Conservation (phyloP, 2,113 vertebrate species). For the Leucopsar rothschildi region DNA sequence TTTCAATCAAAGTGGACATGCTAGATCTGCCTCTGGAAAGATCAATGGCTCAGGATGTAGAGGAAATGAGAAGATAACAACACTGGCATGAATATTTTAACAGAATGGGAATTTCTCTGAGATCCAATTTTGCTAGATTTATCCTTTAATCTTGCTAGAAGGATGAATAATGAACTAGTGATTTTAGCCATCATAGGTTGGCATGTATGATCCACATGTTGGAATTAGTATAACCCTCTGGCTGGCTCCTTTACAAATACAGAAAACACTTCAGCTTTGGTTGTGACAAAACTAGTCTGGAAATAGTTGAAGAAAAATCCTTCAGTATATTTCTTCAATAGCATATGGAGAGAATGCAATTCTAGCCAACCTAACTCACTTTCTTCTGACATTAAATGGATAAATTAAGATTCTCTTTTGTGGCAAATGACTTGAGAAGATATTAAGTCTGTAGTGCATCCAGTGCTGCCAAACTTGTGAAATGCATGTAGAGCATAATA, state of each 20-base stretch:
- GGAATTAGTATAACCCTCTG: neutral
- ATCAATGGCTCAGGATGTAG: neutral
- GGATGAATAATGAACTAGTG: neutral
- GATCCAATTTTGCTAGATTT: neutral
- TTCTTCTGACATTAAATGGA: neutral
- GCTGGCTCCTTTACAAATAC: neutral
- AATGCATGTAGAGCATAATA: neutral
- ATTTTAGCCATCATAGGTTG: fast-evolving
- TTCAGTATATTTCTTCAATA: neutral
- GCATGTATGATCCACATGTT: neutral
- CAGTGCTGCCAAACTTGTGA: neutral
- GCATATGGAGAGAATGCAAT: neutral
- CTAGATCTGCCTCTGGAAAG: neutral
- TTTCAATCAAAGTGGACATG: neutral
- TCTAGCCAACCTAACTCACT: neutral
- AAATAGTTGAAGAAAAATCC: neutral
- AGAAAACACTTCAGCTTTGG: neutral
- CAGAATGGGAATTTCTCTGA: neutral
- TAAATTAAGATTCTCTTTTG: neutral
- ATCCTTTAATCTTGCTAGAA: neutral
- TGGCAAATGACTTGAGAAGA: neutral
- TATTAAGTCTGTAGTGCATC: neutral
- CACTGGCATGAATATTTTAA: neutral
- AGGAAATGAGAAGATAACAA: neutral
- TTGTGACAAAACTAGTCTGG: neutral